These are phyloP conservation scores for Labeo calbasu DNA, from an alignment of 2,797 vertebrate genomes.

Conservation along the genomic window DNA sequence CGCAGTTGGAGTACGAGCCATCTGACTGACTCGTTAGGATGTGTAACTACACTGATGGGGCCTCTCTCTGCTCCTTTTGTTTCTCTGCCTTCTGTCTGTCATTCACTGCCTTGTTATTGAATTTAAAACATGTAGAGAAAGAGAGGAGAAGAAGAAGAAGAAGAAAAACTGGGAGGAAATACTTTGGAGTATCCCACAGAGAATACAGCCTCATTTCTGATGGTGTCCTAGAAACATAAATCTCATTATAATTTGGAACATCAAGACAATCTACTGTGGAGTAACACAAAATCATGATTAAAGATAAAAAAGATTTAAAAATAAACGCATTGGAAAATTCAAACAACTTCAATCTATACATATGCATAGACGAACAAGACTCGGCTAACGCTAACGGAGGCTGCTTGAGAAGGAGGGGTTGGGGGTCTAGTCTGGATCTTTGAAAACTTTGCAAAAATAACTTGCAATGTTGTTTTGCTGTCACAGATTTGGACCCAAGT, in stretches of 20 bases:
- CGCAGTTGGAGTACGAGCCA: slow-evolving; percentile 31
- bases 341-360: slow-evolving; percentile 78
- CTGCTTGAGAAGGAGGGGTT: slow-evolving; percentile 56
- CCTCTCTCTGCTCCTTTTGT: slow-evolving; percentile 65
- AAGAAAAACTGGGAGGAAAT: slow-evolving; percentile 62
- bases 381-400: slow-evolving; percentile 56
- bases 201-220: slow-evolving; percentile 79
- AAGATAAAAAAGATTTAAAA: slow-evolving; percentile 77
- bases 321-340: slow-evolving; percentile 78
- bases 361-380: slow-evolving; percentile 75
- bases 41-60: slow-evolving; percentile 52
- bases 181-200: slow-evolving; percentile 77
- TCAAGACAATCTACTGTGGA: slow-evolving; percentile 80
- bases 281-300: slow-evolving; percentile 78
- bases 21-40: slow-evolving; percentile 55
- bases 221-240: slow-evolving; percentile 85
- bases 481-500: slow-evolving; percentile 61
- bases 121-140: slow-evolving; percentile 64
- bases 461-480: slow-evolving; percentile 65
- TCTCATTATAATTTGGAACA: slow-evolving; percentile 84
- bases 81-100: slow-evolving; percentile 72
- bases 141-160: slow-evolving; percentile 42
- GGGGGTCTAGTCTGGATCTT: slow-evolving; percentile 62
- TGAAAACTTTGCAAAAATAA: slow-evolving; percentile 72
- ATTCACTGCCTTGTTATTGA: slow-evolving; percentile 74